phyloP scores from a whole-genome alignment of 2,888 invertebrate genomes.

The Xanthorhoe designata region DNA sequence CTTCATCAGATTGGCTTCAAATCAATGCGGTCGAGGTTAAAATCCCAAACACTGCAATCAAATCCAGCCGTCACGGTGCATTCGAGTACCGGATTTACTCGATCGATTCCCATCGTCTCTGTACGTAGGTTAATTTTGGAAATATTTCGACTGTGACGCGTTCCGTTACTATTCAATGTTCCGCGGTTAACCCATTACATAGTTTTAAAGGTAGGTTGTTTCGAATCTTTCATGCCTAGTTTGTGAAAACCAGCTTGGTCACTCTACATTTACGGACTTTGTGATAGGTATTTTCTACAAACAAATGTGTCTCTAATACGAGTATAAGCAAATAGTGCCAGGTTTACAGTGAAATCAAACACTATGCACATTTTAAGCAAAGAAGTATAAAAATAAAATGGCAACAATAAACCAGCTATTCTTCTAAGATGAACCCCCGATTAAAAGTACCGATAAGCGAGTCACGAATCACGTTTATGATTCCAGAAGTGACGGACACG shows the following conservation, averaged over 20 bases:
- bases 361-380: not conserved
- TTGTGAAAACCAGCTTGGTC: conserved; percentile 6
- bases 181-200: conserved; percentile 24
- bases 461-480: conserved; percentile 63
- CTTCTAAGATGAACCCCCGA: conserved; percentile 44
- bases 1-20: conserved; percentile 18
- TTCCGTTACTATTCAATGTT: conserved; percentile 54
- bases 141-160: conserved; percentile 47
- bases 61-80: conserved; percentile 31
- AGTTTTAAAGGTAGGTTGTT: conserved; percentile 4
- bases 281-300: not conserved
- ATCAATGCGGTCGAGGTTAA: conserved; percentile 16
- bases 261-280: not conserved
- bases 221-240: conserved; percentile 5
- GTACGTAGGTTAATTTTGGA: conserved; percentile 43
- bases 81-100: conserved; percentile 39
- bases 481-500: conserved; percentile 52
- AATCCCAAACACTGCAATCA: conserved; percentile 25
- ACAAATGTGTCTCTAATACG: not conserved
- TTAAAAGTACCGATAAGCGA: conserved; percentile 58
- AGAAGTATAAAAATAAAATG: not conserved
- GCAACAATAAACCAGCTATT: conserved; percentile 13
- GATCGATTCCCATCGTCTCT: conserved; percentile 46
- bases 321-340: not conserved
- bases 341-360: not conserved